phyloP scores from a whole-genome alignment of 2,797 vertebrate genomes.

The Pempheris klunzingeri region DNA sequence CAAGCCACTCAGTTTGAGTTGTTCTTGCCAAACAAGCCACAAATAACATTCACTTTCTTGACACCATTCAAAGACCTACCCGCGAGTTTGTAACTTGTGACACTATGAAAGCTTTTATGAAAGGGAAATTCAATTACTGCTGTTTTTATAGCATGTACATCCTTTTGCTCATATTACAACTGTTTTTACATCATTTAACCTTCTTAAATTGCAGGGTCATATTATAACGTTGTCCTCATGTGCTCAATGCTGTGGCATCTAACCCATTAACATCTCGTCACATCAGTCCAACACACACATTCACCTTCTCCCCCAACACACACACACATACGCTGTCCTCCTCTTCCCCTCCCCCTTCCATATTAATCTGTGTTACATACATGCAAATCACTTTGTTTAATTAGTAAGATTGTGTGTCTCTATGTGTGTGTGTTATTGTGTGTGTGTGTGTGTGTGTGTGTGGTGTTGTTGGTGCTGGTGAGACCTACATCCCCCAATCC shows the following conservation, averaged over 20 bases:
- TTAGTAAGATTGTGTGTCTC: constrained; percentile 71
- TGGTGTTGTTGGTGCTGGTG: constrained; percentile 7
- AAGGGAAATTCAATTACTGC: constrained; percentile 11
- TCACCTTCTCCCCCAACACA: constrained; percentile 22
- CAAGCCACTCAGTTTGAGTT: constrained; percentile 21
- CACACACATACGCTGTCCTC: constrained; percentile 19
- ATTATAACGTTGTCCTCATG: constrained; percentile 9
- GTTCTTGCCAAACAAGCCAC: constrained; percentile 32
- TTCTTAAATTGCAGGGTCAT: constrained; percentile 8
- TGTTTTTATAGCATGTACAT: background rate
- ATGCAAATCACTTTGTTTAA: constrained; percentile 88
- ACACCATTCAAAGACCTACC: constrained; percentile 7
- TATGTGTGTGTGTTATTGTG: constrained; percentile 22
- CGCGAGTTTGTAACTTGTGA: constrained; percentile 24
- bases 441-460: constrained; percentile 23
- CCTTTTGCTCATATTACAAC: background rate
- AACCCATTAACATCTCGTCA: constrained; percentile 36
- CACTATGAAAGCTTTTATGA: background rate
- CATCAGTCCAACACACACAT: constrained; percentile 36
- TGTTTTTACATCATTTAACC: background rate
- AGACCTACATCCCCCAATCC: constrained; percentile 39
- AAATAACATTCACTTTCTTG: constrained; percentile 29
- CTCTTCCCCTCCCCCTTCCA: constrained; percentile 45
- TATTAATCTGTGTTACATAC: constrained; percentile 80
- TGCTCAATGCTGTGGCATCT: constrained; percentile 2